Evolutionary conservation across 2,797 vertebrate species (phyloP).

Genomic region (Parambassis ranga): DNA sequence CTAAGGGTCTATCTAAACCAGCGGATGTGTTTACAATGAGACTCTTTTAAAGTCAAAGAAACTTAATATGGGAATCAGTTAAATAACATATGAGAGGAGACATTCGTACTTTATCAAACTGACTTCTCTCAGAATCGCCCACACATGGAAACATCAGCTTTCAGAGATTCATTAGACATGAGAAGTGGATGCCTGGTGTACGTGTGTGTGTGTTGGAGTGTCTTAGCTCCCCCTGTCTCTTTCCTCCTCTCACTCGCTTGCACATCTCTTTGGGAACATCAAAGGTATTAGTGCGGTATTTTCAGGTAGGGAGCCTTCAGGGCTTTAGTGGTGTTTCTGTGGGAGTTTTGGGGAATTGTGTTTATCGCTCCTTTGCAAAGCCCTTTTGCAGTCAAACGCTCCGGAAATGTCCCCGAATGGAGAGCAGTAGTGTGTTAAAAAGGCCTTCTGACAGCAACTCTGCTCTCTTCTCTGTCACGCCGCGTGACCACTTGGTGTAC

Average conservation of each 20-base stretch:
- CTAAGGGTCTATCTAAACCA: too few species aligned
- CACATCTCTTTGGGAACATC: slow-evolving; percentile 64
- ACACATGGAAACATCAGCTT: slow-evolving; percentile 23
- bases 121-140: slow-evolving; percentile 5
- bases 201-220: not conserved
- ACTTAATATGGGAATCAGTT: not conserved
- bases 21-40: too few species aligned
- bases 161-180: slow-evolving; percentile 44
- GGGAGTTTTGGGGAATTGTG: slow-evolving; percentile 59
- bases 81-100: slow-evolving; percentile 19
- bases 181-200: slow-evolving; percentile 25
- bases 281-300: slow-evolving; percentile 61
- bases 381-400: slow-evolving; percentile 58
- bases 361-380: slow-evolving; percentile 55
- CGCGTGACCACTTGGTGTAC: slow-evolving; percentile 69
- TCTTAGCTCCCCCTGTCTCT: not conserved
- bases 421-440: slow-evolving; percentile 75
- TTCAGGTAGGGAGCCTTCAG: slow-evolving; percentile 64
- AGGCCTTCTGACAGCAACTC: slow-evolving; percentile 73
- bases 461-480: slow-evolving; percentile 69
- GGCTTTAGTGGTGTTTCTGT: slow-evolving; percentile 54
- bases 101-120: slow-evolving; percentile 13
- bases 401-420: slow-evolving; percentile 58
- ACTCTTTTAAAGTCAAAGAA: not conserved
- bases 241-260: slow-evolving; percentile 28